Conservation (phyloP, 2,888 invertebrate species). For the Diploptera punctata region DNA sequence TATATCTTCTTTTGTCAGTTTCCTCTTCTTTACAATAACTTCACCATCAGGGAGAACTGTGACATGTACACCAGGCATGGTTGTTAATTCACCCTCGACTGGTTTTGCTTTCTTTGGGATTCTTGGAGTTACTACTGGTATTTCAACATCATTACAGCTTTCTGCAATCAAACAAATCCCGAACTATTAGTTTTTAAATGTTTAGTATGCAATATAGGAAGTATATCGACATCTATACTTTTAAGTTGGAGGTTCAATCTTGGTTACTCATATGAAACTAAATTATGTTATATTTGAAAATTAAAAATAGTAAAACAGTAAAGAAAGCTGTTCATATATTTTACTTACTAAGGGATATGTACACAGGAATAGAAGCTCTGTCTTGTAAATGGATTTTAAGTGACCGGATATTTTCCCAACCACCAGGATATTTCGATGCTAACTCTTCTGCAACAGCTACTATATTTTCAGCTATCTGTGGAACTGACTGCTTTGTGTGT, state of each 20-base stretch:
- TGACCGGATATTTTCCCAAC: slow-evolving; percentile 73
- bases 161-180: slow-evolving; percentile 59
- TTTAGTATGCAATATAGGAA: no score
- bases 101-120: slow-evolving; percentile 60
- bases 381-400: slow-evolving; percentile 69
- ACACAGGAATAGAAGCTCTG: slow-evolving; percentile 71
- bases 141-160: slow-evolving; percentile 60
- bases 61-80: slow-evolving; percentile 60
- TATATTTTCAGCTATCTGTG: slow-evolving; percentile 74
- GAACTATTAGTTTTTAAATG: no score
- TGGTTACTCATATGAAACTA: no score
- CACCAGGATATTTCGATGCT: slow-evolving; percentile 71
- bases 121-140: slow-evolving; percentile 59
- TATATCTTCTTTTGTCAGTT: slow-evolving; percentile 7
- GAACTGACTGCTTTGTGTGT: slow-evolving; percentile 65
- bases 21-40: slow-evolving; percentile 54
- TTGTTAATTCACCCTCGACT: slow-evolving; percentile 68
- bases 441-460: slow-evolving; percentile 64
- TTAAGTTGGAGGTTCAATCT: no score
- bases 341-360: slow-evolving; percentile 71
- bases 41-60: slow-evolving; percentile 65
- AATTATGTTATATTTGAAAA: no score
- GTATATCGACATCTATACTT: no score
- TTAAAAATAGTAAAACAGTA: no score
- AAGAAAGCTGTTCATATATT: no score